These are phyloP conservation scores for Brachionus koreanus DNA, from an alignment of 1,140 invertebrate species.

Conservation along the genomic window DNA sequence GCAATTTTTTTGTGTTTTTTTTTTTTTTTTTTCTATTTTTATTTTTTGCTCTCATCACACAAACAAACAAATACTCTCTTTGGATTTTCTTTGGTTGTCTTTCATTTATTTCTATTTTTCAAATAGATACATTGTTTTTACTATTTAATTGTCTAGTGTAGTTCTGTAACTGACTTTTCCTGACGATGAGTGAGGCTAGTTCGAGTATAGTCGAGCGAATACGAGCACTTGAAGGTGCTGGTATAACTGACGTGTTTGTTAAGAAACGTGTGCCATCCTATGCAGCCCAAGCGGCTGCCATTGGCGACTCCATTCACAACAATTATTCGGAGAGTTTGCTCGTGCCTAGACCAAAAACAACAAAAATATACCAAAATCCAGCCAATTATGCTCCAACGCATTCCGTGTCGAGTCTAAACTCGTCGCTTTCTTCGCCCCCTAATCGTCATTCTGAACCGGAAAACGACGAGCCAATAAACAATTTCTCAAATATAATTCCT, in stretches of 20 bases:
- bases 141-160: neutral
- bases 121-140: constrained; percentile 8
- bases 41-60: too few species aligned
- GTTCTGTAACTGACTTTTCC: neutral
- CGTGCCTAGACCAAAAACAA: neutral
- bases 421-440: neutral
- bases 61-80: too few species aligned
- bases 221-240: constrained; percentile 37
- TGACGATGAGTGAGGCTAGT: neutral
- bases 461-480: neutral
- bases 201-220: constrained; percentile 37
- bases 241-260: constrained; percentile 38
- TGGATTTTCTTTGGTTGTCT: neutral
- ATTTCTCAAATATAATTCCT: neutral
- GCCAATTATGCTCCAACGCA: neutral
- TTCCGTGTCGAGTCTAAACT: neutral
- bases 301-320: neutral
- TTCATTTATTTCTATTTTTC: neutral
- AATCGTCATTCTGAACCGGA: neutral
- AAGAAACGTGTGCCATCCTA: constrained; percentile 32
- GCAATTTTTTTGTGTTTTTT: neutral
- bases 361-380: constrained; percentile 27
- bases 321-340: neutral
- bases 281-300: neutral
- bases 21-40: too few species aligned